Percentiles rank a stretch among this genome's conserved stretches.
Evolutionary conservation across 2,113 vertebrate genomes (phyloP).

Genomic region (Girardinichthys multiradiatus): DNA sequence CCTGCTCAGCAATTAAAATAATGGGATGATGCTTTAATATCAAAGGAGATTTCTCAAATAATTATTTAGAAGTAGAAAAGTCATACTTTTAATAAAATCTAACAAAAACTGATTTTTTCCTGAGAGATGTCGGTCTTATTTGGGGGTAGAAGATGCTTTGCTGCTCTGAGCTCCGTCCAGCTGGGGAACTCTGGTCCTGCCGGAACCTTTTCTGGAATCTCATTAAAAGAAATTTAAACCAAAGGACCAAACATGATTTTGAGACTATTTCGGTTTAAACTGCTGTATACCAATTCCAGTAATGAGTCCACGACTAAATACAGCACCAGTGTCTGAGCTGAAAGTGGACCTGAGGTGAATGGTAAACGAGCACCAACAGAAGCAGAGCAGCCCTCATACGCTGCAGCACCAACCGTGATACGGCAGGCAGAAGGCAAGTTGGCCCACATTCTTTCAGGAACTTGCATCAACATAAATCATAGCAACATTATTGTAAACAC

Average conservation of each 20-base stretch:
- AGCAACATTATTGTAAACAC: constrained; percentile 67
- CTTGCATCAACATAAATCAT: constrained; percentile 59
- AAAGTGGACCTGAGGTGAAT: constrained; percentile 22
- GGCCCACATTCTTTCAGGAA: constrained; percentile 56
- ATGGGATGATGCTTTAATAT: no score
- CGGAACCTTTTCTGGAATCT: no score
- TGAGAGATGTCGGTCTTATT: no score
- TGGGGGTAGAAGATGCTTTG: no score
- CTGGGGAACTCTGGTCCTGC: neutral
- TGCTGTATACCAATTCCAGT: neutral
- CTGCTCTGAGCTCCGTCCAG: neutral
- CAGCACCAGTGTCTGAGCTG: constrained; percentile 8
- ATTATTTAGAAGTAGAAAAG: no score
- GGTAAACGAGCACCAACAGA: constrained; percentile 28
- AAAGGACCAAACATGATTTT: neutral
- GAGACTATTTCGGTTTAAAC: neutral
- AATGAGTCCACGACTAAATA: neutral
- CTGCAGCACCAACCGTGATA: constrained; percentile 44
- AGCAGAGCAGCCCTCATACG: constrained; percentile 50
- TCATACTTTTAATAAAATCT: no score
- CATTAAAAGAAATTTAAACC: no score
- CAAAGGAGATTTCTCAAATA: no score
- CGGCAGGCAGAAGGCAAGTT: constrained; percentile 58
- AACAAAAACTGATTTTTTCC: no score
- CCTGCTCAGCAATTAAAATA: no score